Evolutionary conservation across 2,113 vertebrate species (phyloP).

Genomic region (Greenwoodochromis staneri): DNA sequence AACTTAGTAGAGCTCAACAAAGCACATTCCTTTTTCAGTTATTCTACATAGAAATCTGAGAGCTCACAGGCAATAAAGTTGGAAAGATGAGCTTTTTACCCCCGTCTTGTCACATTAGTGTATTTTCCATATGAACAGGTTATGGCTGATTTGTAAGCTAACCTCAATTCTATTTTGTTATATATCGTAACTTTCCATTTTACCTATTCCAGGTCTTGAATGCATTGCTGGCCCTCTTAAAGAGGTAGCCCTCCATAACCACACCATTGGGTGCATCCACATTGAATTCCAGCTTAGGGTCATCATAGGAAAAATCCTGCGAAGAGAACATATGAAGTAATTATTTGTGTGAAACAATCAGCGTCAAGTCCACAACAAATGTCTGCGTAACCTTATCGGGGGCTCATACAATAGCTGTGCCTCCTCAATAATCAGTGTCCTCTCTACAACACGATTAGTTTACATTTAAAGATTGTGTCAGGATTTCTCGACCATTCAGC

Average conservation of each 20-base stretch:
- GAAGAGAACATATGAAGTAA: background rate
- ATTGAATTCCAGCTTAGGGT: constrained; percentile 71
- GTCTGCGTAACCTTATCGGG: background rate
- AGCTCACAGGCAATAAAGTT: background rate
- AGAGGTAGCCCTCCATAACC: constrained; percentile 78
- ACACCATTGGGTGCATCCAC: constrained; percentile 75
- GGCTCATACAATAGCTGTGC: background rate
- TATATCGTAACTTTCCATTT: background rate
- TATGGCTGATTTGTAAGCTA: background rate
- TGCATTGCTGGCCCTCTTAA: constrained; percentile 75
- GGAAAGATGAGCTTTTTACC: background rate
- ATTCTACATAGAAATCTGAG: background rate
- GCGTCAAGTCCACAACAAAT: background rate
- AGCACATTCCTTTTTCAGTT: background rate
- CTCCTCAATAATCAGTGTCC: background rate
- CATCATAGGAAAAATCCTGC: constrained; percentile 74
- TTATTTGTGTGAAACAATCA: background rate
- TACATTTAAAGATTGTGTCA: background rate
- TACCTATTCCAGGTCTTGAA: constrained; percentile 79
- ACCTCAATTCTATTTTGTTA: background rate
- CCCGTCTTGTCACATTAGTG: background rate
- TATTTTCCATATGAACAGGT: background rate
- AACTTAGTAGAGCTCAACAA: background rate
- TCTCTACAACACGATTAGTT: background rate
- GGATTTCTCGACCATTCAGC: background rate